phyloP scores from a whole-genome alignment of 2,113 vertebrate genomes.

The Theristicus caerulescens region DNA sequence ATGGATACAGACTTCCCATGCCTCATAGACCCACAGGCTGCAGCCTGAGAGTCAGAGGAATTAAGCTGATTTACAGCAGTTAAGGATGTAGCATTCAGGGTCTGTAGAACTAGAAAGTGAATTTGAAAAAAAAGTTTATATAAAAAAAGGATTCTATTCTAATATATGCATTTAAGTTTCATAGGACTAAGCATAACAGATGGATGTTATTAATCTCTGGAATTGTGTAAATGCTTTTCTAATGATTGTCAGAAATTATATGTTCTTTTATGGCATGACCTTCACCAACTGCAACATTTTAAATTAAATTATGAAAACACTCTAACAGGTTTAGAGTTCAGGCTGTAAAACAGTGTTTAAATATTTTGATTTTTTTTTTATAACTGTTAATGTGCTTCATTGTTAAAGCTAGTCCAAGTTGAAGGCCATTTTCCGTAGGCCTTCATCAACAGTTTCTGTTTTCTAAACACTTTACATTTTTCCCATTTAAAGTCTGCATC shows the following conservation, averaged over 20 bases:
- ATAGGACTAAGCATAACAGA: background rate
- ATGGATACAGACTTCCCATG: background rate
- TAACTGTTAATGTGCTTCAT: background rate
- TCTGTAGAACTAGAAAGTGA: background rate
- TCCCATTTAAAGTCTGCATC: conserved; percentile 17
- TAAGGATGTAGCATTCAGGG: background rate
- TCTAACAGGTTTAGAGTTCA: background rate
- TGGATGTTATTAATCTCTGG: background rate
- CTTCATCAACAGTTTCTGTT: conserved; percentile 39
- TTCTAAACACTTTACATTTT: conserved; percentile 35
- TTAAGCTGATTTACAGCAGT: background rate
- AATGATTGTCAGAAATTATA: conserved; percentile 4
- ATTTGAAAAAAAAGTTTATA: background rate
- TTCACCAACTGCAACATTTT: background rate
- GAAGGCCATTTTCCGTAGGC: background rate
- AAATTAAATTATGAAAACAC: background rate
- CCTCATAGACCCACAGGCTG: background rate
- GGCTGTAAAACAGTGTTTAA: background rate
- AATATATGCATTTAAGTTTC: background rate
- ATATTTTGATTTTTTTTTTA: background rate
- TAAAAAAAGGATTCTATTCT: background rate
- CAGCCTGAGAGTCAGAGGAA: background rate
- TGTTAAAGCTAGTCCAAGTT: background rate
- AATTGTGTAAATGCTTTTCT: conserved; percentile 17
- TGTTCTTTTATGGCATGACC: conserved; percentile 20